These are phyloP conservation scores for Gymnodraco acuticeps DNA, from an alignment of 2,797 vertebrate genomes.

Conservation along the genomic window DNA sequence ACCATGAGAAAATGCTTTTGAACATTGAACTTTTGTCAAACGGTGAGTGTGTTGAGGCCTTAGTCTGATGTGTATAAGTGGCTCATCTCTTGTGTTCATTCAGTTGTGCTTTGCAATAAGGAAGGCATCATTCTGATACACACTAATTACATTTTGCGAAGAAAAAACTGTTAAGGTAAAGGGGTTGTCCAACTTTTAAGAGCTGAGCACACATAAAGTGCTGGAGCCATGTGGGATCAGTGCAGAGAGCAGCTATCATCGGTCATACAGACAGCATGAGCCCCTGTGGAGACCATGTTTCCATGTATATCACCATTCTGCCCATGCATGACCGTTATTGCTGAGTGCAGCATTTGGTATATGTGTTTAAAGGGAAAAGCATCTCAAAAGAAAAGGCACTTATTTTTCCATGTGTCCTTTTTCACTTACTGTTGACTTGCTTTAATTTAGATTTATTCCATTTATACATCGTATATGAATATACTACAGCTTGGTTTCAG, in stretches of 20 bases:
- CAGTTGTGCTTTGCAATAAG: slow-evolving; percentile 16
- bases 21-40: slow-evolving; percentile 18
- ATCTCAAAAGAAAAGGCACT: not conserved
- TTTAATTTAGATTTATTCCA: not conserved
- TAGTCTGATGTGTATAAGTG: not conserved
- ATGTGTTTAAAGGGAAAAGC: slow-evolving; percentile 13
- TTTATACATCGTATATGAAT: not conserved
- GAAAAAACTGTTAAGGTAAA: slow-evolving; percentile 30
- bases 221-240: slow-evolving; percentile 74
- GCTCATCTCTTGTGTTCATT: slow-evolving; percentile 4
- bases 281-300: slow-evolving; percentile 57
- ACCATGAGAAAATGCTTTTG: not conserved
- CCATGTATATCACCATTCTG: slow-evolving; percentile 50
- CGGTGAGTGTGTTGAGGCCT: not conserved
- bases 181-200: slow-evolving; percentile 51
- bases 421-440: not conserved
- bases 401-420: not conserved
- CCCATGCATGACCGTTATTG: slow-evolving; percentile 51
- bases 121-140: slow-evolving; percentile 1
- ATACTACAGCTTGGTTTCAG: slow-evolving; percentile 5
- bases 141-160: slow-evolving; percentile 3
- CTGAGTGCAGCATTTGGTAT: slow-evolving; percentile 57
- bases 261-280: slow-evolving; percentile 70
- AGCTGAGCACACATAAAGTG: slow-evolving; percentile 70
- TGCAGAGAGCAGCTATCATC: slow-evolving; percentile 69